Base-by-base conservation (phyloP, 2,797 vertebrate species). In the Garrulus glandarius region DNA sequence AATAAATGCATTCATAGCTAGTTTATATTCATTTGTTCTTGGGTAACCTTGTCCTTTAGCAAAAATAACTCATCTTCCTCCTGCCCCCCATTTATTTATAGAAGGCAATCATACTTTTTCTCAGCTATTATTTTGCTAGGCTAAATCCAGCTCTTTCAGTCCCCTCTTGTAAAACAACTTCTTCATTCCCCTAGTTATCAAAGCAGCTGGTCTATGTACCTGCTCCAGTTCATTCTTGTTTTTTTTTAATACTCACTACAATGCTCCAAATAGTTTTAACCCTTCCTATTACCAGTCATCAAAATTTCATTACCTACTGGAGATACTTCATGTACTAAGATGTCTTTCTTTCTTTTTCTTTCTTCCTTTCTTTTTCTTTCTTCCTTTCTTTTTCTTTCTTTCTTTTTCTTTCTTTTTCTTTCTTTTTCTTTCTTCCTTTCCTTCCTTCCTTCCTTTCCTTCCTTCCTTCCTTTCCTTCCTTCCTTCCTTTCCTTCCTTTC, bases 11-110 rank as follows among this genome's bases (percentile, higher is more conserved):
- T 85, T 91, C 89, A 44, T n/a, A 85, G 79, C 82, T 92, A 92
- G 87, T 91, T 96, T 80, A 92, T 93, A 93, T 92, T 95, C 71
- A 87, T 92, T 95, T 95, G 87, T 80, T 95, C 94, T 85, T 87
- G 84, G 53, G 78, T 83, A 94, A 94, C 95, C 93, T 95, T 95
- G 91, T 95, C 84, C 91, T 87, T 83, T n/a, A 71, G 36, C 79
- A 91, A 92, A 96, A 94, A 96, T 93, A 95, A 92, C 87, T 95
- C 64, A 46, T 91, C 49, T 68, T 81, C 76, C 86, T 71, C 49
- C 39, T 3, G 1, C 59, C 26, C 43, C 36, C 71, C 16, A 3
- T 72, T 94, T 96, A 95, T 96, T 95, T 96, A 95, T 95, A 95
- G 96, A 85, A 93, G 78, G 84, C 64, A 96, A 95, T 93, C 87